Base-by-base conservation (phyloP, 2,113 vertebrate genomes). In the Manacus vitellinus region DNA sequence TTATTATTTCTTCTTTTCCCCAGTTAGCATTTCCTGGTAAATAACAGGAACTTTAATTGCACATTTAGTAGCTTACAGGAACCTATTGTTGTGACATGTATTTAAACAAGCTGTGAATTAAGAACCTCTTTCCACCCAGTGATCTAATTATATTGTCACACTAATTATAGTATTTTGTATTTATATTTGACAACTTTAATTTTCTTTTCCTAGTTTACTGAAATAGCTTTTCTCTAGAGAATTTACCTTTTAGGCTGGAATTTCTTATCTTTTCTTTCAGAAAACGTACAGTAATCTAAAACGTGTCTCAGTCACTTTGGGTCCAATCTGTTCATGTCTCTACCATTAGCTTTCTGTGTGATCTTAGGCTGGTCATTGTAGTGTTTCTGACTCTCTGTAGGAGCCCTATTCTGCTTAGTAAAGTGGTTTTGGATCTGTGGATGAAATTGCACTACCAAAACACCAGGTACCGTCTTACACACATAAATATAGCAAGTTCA, bases 71-170 rank as follows among this genome's bases (percentile, higher is more conserved):
- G 30, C 85, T 96, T 95, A 52, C 65, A 92, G 59, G 73, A 93
- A 75, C 55, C 72, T 87, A 24, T 88, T 92, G 79, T 94, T 98
- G 97, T 98, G 98, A 98, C 97, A 95, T 97, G 95, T 96, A 96
- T 96, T 98, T 97, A 97, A 87, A 93, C 65, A 94, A 91, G 76
- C 79, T 90, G 65, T 96, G 94, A 96, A 93, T 96, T 97, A 94
- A 88, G 75, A 90, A 92, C 58, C 90, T 80, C 63, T 95, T 88
- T 80, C 55, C 70, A 86, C 43, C 16, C 52, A 75, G 55, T 82
- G 41, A 92, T 95, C 90, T 94, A 93, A 95, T 96, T 97, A 93
- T 67, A 84, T 61, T 96, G 90, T 96, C 96, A 87, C 2, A 1
- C 79, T 95, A 93, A 92, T 95, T 84, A 75, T 22, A 87, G 79